Evolutionary conservation across 2,888 invertebrate genomes (phyloP).

Genomic region (Dryomyza anilis): DNA sequence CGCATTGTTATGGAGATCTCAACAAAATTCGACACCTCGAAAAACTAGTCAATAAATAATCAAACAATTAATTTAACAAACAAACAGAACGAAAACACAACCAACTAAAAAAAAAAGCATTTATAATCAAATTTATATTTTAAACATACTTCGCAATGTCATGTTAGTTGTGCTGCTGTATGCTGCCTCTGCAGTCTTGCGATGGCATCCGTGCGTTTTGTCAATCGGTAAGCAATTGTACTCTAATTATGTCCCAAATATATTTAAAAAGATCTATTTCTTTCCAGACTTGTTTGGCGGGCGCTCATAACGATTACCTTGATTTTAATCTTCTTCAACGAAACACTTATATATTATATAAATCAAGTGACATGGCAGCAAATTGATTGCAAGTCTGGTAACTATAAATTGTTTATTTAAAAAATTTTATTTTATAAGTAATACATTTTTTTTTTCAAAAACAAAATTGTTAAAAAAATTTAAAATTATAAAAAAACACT

Average conservation of each 20-base stretch:
- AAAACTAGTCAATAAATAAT: too few species aligned
- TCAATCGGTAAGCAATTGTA: slow-evolving; percentile 33
- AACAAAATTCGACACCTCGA: too few species aligned
- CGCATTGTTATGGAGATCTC: too few species aligned
- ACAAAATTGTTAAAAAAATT: not conserved
- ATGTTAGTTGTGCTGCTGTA: too few species aligned
- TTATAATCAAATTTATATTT: too few species aligned
- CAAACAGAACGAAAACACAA: too few species aligned
- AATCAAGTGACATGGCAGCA: slow-evolving; percentile 55
- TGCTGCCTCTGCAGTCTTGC: too few species aligned
- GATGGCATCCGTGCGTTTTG: slow-evolving; percentile 39
- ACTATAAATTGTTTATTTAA: slow-evolving; percentile 19
- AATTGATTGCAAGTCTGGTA: slow-evolving; percentile 56
- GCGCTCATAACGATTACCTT: slow-evolving; percentile 48
- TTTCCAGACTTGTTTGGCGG: slow-evolving; percentile 49
- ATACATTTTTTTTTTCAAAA: too few species aligned
- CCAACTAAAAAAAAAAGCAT: too few species aligned
- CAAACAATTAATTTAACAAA: too few species aligned
- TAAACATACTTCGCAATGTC: too few species aligned
- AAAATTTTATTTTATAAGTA: too few species aligned
- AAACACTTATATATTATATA: slow-evolving; percentile 54
- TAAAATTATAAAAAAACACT: not conserved
- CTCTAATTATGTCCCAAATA: not conserved
- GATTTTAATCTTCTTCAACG: slow-evolving; percentile 54
- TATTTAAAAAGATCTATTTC: not conserved